Conservation (phyloP, 92 coral and sea anemone genomes). For the Palythoa grandiflora region DNA sequence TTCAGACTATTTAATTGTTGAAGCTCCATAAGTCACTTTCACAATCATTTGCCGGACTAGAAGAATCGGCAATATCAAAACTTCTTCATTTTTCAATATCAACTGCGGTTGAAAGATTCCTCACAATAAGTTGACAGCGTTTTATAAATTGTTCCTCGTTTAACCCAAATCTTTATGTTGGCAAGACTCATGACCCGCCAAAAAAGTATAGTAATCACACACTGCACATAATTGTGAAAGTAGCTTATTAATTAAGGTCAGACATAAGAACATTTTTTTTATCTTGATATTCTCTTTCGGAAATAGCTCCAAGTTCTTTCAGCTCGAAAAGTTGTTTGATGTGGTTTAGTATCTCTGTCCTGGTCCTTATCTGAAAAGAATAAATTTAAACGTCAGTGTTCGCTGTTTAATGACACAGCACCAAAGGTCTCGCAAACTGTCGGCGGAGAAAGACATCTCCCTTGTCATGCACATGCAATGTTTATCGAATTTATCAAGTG, state of each 20-base stretch:
- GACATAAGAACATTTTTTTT: conserved; percentile 5
- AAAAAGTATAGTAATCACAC: not conserved
- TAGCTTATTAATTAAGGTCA: not conserved
- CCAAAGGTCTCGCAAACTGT: not conserved
- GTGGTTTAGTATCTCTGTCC: conserved; percentile 9
- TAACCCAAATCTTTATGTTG: not conserved
- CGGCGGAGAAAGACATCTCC: conserved; percentile 1
- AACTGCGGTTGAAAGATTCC: not conserved
- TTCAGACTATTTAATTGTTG: not conserved
- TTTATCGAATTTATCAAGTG: not conserved
- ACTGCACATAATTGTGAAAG: not conserved
- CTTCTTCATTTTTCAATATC: not conserved
- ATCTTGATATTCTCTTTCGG: conserved; percentile 13
- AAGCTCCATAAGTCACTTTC: not conserved
- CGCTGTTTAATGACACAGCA: not conserved
- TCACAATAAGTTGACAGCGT: not conserved
- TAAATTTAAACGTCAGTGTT: not conserved
- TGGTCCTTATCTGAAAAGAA: conserved; percentile 25
- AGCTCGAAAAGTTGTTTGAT: conserved; percentile 20
- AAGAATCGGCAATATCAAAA: conserved; percentile 13
- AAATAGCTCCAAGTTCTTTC: conserved; percentile 19
- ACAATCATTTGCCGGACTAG: not conserved
- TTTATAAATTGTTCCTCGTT: conserved; percentile 9
- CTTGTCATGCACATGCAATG: not conserved
- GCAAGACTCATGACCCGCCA: conserved; percentile 11